Percentiles rank a stretch among this genome's conserved stretches.
Conservation (phyloP, 2,797 vertebrate genomes). For the Trachops cirrhosus region DNA sequence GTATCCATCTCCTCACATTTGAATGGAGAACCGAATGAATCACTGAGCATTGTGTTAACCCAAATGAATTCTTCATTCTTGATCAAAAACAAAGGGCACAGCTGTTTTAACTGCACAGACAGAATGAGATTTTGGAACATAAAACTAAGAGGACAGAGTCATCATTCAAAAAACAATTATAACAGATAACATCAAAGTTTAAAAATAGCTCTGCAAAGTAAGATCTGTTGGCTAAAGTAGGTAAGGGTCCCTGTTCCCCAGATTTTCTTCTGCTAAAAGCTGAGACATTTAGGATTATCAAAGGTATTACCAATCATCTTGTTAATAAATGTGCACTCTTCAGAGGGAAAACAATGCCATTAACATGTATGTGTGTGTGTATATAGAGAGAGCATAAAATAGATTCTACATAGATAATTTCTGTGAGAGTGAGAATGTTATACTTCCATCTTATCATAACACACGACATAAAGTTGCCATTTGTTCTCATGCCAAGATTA, state of each 20-base stretch:
- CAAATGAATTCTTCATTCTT: constrained; percentile 34
- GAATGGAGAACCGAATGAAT: background rate
- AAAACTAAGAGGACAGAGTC: constrained; percentile 22
- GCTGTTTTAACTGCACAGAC: constrained; percentile 21
- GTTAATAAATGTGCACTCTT: background rate
- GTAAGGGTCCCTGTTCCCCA: background rate
- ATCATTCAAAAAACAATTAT: constrained; percentile 30
- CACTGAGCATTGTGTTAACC: background rate
- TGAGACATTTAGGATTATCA: background rate
- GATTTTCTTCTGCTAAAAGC: background rate
- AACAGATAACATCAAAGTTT: background rate
- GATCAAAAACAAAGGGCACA: constrained; percentile 50
- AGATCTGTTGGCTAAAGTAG: background rate
- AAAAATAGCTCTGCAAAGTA: background rate
- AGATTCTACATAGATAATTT: background rate
- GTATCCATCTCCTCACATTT: background rate
- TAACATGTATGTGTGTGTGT: background rate
- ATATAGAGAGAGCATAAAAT: background rate
- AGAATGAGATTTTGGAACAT: constrained; percentile 31
- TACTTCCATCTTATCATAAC: background rate
- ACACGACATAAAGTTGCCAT: background rate
- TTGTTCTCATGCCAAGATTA: background rate
- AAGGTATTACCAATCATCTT: background rate
- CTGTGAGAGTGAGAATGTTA: background rate
- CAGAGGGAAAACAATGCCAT: background rate